phyloP scores from a whole-genome alignment of 1,140 invertebrate species.

The Calliopsis andreniformis region DNA sequence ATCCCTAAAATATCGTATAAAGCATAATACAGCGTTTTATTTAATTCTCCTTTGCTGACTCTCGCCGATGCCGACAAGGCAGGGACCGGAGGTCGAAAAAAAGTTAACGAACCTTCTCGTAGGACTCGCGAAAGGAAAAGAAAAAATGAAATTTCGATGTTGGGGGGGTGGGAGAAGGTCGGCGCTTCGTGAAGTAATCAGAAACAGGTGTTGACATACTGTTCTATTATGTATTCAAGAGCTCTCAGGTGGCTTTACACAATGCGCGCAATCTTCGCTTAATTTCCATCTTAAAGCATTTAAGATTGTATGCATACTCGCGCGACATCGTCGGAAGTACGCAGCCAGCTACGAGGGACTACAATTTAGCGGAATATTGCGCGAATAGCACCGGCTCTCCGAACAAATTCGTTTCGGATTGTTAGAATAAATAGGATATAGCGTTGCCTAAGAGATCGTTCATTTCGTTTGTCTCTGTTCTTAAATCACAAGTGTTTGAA shows the following conservation, averaged over 20 bases:
- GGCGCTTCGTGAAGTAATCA: slow-evolving; percentile 30
- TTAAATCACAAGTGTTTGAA: no score
- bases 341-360: background rate
- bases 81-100: background rate
- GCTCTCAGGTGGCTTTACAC: slow-evolving; percentile 37
- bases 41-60: background rate
- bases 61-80: background rate
- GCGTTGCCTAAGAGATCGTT: no score
- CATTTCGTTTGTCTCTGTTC: no score
- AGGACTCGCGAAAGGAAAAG: background rate
- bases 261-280: slow-evolving; percentile 49
- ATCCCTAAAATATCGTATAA: background rate
- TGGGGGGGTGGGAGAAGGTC: background rate
- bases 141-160: background rate
- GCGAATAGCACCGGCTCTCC: slow-evolving; percentile 3
- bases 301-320: slow-evolving; percentile 39
- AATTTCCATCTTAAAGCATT: slow-evolving; percentile 59
- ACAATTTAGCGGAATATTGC: slow-evolving; percentile 39
- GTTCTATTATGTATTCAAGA: slow-evolving; percentile 50
- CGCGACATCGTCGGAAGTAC: slow-evolving; percentile 13
- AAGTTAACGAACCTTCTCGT: background rate
- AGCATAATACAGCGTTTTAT: background rate
- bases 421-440: no score
- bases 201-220: slow-evolving; percentile 47
- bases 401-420: no score